A percentile compares a stretch with the other conserved stretches of the same genome.
phyloP scores from a whole-genome alignment of 2,888 invertebrate species.

The Phasia obesa region DNA sequence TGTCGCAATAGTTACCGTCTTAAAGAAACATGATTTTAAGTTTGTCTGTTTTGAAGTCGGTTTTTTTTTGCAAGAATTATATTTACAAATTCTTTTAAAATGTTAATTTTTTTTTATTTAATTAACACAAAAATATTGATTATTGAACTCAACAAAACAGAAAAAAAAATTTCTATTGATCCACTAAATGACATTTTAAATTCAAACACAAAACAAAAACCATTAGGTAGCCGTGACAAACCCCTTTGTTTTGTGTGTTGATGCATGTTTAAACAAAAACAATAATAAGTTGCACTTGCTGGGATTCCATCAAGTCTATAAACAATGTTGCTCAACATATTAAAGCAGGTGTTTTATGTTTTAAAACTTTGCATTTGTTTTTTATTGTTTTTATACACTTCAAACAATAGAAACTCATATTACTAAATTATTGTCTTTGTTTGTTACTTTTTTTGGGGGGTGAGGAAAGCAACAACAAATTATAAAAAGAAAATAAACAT shows the following conservation, averaged over 20 bases:
- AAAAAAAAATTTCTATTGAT: not conserved
- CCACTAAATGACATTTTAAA: not conserved
- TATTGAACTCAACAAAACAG: not conserved
- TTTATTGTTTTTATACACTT: conserved; percentile 19
- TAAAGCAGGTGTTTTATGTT: not conserved
- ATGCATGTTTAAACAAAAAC: not conserved
- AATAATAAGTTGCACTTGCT: conserved; percentile 36
- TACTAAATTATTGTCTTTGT: conserved; percentile 30
- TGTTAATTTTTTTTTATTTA: not conserved
- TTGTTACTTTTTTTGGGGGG: conserved; percentile 5
- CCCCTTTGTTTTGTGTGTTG: not conserved
- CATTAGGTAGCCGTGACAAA: not conserved
- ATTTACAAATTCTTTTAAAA: conserved; percentile 6
- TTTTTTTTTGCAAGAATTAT: too few species aligned
- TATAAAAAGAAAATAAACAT: conserved; percentile 46
- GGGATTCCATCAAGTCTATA: conserved; percentile 29
- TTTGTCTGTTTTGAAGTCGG: too few species aligned
- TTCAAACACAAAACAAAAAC: not conserved
- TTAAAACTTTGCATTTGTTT: conserved; percentile 2
- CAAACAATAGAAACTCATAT: conserved; percentile 48
- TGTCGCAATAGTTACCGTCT: too few species aligned
- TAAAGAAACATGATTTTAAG: too few species aligned
- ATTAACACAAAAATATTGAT: conserved; percentile 7
- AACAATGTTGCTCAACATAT: conserved; percentile 56
- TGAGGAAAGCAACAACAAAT: not conserved